Evolutionary conservation across 2,113 vertebrate genomes (phyloP), one percentile per base, ranked within the genome.

Genomic region (Varanus komodoensis): DNA sequence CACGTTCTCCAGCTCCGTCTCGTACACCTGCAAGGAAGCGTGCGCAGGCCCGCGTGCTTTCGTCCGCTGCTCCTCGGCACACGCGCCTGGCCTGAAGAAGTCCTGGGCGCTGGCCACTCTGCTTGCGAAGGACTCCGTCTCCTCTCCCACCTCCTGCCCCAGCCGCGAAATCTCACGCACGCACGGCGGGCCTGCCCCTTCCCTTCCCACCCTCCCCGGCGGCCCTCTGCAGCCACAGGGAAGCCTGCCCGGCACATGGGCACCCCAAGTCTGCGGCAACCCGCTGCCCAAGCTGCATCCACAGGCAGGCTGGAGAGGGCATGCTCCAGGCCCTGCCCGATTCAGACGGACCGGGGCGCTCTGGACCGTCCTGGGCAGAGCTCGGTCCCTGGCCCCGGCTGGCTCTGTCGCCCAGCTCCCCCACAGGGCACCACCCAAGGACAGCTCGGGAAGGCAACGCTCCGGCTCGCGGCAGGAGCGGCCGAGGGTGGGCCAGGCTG

Each of bases 1-100:
- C 0, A 98, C 88, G 0, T 97, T 98, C 96, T 99, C 99, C 94
- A 99, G 87, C 92, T 98, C 97, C 0, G 83, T 97, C 67, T 98
- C 97, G 0, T 98, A 99, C 78, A 99, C 98, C 99, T 99, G 96
- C 3, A 27, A 15, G 78, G 0, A 48, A 25, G 68, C 44, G 86
- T 44, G 8, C 0, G 0, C 73, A 54, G 75, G 29, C 27, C 34
- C 8, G 67, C 1, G 23, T 32, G 25, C 15, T 9, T 14, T 8
- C 29, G 21, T 68, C n/a, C 32, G 5, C 34, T 14, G 29, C 34
- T 82, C 17, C 15, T 38, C 21, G 12, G 32, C 61, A 21, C 61
- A 64, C 8, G 19, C 61, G 21, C 61, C 61, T 6, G 2, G 14
- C 19, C 12, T 12, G 54, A 64, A 64, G 54, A 32, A 61, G 81